These are phyloP conservation scores for Celastrina argiolus DNA, from an alignment of 2,888 invertebrate genomes.

Conservation along the genomic window DNA sequence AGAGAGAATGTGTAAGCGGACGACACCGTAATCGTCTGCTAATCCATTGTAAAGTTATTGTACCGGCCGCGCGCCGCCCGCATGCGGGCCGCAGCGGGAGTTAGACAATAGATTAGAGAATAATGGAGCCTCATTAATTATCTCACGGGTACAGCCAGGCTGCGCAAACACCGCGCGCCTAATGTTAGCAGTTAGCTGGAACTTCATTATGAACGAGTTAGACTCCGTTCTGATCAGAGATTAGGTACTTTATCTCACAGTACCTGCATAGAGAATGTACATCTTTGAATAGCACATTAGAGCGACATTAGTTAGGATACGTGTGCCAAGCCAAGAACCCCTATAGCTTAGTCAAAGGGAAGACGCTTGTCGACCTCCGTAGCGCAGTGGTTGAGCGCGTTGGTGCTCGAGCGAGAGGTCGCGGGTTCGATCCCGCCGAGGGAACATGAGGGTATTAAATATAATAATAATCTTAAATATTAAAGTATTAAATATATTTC, in stretches of 20 bases:
- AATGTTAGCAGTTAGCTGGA: background rate
- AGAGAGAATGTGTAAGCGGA: background rate
- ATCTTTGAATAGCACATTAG: too few relatives aligned
- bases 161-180: background rate
- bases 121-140: slow-evolving; percentile 3
- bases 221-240: background rate
- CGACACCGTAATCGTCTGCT: background rate
- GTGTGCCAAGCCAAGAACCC: too few relatives aligned
- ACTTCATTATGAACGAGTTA: slow-evolving; percentile 1
- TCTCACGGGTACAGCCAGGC: background rate
- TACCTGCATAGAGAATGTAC: too few relatives aligned
- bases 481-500: too few relatives aligned
- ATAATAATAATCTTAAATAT: too few relatives aligned
- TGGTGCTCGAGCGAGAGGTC: too few relatives aligned
- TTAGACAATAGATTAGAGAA: slow-evolving; percentile 6
- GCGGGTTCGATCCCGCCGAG: too few relatives aligned
- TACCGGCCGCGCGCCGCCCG: background rate
- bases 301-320: too few relatives aligned
- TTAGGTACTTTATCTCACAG: background rate
- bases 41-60: background rate
- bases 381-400: too few relatives aligned
- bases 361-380: too few relatives aligned
- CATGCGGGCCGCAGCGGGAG: background rate
- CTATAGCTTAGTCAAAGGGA: too few relatives aligned
- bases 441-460: too few relatives aligned